phyloP scores from a whole-genome alignment of 2,113 vertebrate genomes.

The Nothocercus nigrocapillus region DNA sequence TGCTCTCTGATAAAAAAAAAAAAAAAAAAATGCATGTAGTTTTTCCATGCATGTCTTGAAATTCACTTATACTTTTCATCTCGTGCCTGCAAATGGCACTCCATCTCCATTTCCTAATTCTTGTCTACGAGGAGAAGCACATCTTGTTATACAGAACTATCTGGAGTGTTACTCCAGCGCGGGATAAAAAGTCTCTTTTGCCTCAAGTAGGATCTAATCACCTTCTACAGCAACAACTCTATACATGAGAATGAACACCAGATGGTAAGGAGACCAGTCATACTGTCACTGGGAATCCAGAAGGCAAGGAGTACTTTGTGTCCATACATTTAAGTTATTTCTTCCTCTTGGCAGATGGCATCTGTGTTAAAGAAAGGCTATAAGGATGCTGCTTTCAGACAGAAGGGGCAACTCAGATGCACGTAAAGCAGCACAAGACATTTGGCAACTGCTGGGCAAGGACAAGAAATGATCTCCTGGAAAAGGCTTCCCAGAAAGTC shows the following conservation, averaged over 20 bases:
- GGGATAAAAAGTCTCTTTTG: not conserved
- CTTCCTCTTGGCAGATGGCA: not conserved
- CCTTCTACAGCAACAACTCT: not conserved
- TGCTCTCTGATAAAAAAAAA: slow-evolving; percentile 38
- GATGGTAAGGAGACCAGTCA: not conserved
- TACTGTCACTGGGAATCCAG: not conserved
- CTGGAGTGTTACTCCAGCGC: not conserved
- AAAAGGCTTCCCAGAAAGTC: not conserved
- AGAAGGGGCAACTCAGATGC: not conserved
- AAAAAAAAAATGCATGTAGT: slow-evolving; percentile 37
- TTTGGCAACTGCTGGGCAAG: not conserved
- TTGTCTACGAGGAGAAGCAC: not conserved
- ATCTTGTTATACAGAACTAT: not conserved
- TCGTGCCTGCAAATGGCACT: not conserved
- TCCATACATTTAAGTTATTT: not conserved
- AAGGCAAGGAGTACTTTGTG: not conserved
- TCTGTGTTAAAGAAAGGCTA: not conserved
- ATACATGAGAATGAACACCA: not conserved
- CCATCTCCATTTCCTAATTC: slow-evolving; percentile 22
- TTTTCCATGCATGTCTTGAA: slow-evolving; percentile 29
- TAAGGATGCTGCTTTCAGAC: not conserved
- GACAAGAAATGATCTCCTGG: not conserved
- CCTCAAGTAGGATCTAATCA: not conserved
- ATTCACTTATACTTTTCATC: slow-evolving; percentile 44
- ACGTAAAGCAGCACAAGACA: not conserved